phyloP scores from a whole-genome alignment of 2,797 vertebrate species.

The Crenuchus spilurus region DNA sequence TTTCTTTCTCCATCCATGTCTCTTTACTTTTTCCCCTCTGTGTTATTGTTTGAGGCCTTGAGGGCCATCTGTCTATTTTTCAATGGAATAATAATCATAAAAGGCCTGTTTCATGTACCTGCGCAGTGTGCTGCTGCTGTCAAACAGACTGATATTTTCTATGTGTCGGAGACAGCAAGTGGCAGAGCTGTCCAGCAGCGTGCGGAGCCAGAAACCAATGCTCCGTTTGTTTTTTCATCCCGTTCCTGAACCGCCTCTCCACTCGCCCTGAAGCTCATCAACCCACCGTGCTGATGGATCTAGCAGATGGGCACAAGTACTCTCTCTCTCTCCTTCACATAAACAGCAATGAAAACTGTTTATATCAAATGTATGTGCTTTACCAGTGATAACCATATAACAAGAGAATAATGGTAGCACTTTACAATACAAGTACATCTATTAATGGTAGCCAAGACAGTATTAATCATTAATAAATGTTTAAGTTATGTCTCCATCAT shows the following conservation, averaged over 20 bases:
- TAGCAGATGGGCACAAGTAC: slow-evolving; percentile 42
- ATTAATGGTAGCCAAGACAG: too few relatives aligned
- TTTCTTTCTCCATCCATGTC: not conserved
- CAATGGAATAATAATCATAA: slow-evolving; percentile 53
- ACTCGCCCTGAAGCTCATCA: slow-evolving; percentile 34
- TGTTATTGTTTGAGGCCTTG: not conserved
- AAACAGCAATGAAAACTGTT: too few relatives aligned
- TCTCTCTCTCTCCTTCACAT: not conserved
- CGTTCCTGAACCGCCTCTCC: slow-evolving; percentile 25
- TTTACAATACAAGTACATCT: too few relatives aligned
- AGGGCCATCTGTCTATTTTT: slow-evolving; percentile 28
- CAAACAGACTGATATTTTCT: slow-evolving; percentile 45
- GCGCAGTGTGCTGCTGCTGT: slow-evolving; percentile 49
- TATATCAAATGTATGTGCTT: too few relatives aligned
- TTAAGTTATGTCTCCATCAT: too few relatives aligned
- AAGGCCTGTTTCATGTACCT: slow-evolving; percentile 48
- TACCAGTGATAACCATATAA: too few relatives aligned
- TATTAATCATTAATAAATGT: too few relatives aligned
- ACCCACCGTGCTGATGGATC: slow-evolving; percentile 42
- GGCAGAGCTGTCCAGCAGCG: slow-evolving; percentile 35
- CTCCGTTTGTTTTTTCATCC: slow-evolving; percentile 42
- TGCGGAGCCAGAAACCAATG: slow-evolving; percentile 41
- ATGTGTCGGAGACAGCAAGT: slow-evolving; percentile 45
- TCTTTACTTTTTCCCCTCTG: not conserved
- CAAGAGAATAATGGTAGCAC: too few relatives aligned